Percentiles rank a stretch among this genome's conserved stretches.
phyloP scores from a whole-genome alignment of 35 echinoderm and acorn worm species.

The Apostichopus parvimensis region DNA sequence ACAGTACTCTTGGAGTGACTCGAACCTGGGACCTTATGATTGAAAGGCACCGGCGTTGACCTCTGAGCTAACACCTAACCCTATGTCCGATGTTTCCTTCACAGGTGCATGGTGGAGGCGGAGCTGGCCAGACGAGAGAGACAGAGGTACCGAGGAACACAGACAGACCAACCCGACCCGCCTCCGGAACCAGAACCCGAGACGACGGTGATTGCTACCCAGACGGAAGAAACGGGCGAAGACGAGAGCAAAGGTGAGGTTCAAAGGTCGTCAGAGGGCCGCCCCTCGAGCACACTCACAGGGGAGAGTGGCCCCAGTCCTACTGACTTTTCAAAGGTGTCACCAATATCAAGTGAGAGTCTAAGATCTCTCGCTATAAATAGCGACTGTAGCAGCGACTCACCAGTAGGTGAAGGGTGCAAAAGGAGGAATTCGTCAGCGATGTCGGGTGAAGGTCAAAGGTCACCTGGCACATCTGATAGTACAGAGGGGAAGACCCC shows the following conservation, averaged over 20 bases:
- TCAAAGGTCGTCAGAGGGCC: constrained; percentile 22
- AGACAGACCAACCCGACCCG: constrained; percentile 67
- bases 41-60: no score
- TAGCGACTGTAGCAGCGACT: neutral
- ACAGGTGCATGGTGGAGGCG: constrained; percentile 91
- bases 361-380: neutral
- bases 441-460: constrained; percentile 41
- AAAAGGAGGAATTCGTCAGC: constrained; percentile 17
- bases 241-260: constrained; percentile 64
- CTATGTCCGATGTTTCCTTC: no score
- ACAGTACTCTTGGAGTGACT: no score
- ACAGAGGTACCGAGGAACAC: constrained; percentile 81
- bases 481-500: neutral
- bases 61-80: no score
- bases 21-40: no score
- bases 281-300: neutral
- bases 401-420: neutral
- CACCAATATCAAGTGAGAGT: constrained; percentile 43
- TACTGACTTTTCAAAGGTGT: neutral
- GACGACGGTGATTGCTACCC: constrained; percentile 62
- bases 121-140: constrained; percentile 84
- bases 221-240: constrained; percentile 62
- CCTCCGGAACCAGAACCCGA: constrained; percentile 77
- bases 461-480: neutral
- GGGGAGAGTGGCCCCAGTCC: constrained; percentile 10